Evolutionary conservation across 2,888 invertebrate genomes (phyloP).

Genomic region (Ferrisia virgata): DNA sequence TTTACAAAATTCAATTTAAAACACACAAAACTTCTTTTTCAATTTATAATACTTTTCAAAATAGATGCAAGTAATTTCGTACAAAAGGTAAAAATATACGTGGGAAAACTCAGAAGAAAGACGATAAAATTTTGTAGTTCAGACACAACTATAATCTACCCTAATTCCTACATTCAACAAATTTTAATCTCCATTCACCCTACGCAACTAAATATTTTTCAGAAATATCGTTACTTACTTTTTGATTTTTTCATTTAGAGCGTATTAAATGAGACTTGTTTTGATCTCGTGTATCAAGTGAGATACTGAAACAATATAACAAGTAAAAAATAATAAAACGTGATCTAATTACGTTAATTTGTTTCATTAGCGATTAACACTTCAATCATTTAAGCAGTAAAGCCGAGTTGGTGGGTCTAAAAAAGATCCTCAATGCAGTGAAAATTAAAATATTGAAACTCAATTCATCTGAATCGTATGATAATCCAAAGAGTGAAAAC

Average conservation of each 20-base stretch:
- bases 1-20: too few species aligned
- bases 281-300: neutral
- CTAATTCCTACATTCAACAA: too few species aligned
- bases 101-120: too few species aligned
- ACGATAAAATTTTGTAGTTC: too few species aligned
- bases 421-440: neutral
- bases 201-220: neutral
- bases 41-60: too few species aligned
- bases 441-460: neutral
- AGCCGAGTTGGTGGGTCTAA: neutral
- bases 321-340: neutral
- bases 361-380: neutral
- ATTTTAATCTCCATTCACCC: too few species aligned
- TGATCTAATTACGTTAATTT: neutral
- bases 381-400: neutral
- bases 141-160: too few species aligned
- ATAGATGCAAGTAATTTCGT: too few species aligned
- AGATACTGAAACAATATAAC: slow-evolving; percentile 2
- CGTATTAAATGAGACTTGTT: neutral
- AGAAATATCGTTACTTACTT: neutral
- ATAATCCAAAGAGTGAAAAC: neutral
- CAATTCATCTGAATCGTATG: neutral
- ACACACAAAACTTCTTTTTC: too few species aligned
- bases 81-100: too few species aligned
- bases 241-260: neutral